Evolutionary conservation across 2,797 vertebrate species (phyloP), one percentile per base, ranked within the genome.

Genomic region (Podargus strigoides): DNA sequence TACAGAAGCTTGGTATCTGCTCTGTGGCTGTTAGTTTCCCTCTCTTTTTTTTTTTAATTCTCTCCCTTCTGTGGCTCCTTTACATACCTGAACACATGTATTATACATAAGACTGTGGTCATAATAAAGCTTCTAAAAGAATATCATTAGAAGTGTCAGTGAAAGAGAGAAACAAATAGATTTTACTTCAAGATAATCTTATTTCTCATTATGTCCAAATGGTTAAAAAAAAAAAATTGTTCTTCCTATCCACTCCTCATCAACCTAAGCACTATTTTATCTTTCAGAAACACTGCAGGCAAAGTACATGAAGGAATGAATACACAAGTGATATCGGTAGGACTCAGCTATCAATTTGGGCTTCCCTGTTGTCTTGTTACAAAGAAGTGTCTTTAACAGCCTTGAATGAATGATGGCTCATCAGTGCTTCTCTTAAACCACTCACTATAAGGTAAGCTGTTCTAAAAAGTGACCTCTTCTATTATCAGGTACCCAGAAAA

Each of bases 291-390:
- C 16, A 28, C 90, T 84, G 24, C 83, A 94, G 93, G 85, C 46
- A 94, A 91, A 89, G 85, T 58, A 95, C 64, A 78, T 22, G 67
- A 72, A 90, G 72, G 37, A 68, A 92, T 55, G 55, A 46, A 87
- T 17, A 28, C 24, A 72, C 52, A 91, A 90, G 91, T 75, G 73
- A 34, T 88, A 62, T 27, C 21, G 6, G 87, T 76, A 80, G 76
- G 91, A 73, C 89, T 92, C 77, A 88, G 53, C 84, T 95, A 94
- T 94, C 94, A 96, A 56, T 94, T 92, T 90, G 92, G 87, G 56
- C 53, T 96, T 95, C 87, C 90, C 89, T 85, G 84, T 91, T 93
- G 84, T 39, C 89, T 76, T 58, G 3, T 52, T 91, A 83, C 79
- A 89, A 93, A 87, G 94, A 75, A 56, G 91, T 95, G 89, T 49